phyloP scores from a whole-genome alignment of 1,140 invertebrate genomes.

The Saccostrea cuccullata region DNA sequence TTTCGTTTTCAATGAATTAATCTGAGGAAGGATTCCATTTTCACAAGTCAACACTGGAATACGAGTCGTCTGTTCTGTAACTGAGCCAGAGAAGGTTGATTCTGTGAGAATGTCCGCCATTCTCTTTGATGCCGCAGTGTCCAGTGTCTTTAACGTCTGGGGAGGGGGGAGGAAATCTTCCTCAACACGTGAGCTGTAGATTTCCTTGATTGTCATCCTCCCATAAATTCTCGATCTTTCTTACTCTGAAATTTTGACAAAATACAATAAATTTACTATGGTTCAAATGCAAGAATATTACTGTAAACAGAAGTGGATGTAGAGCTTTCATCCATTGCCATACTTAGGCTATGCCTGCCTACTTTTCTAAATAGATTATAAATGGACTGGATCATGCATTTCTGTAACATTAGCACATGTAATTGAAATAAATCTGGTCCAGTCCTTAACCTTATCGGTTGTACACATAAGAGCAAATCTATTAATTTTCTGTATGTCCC shows the following conservation, averaged over 20 bases:
- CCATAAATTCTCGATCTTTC: background rate
- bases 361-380: too few species aligned
- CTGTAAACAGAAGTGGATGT: background rate
- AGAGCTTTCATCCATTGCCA: background rate
- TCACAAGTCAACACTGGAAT: background rate
- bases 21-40: background rate
- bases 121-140: background rate
- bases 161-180: background rate
- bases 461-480: background rate
- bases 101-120: constrained; percentile 5
- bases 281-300: background rate
- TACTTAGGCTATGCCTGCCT: too few species aligned
- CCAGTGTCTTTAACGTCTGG: background rate
- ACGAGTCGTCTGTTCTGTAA: background rate
- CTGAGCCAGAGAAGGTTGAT: background rate
- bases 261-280: background rate
- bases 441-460: constrained; percentile 1
- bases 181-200: constrained; percentile 1
- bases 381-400: too few species aligned
- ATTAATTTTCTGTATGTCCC: constrained; percentile 5
- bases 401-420: too few species aligned
- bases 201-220: constrained; percentile 23
- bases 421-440: constrained; percentile 20
- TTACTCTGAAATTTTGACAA: background rate
- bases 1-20: constrained; percentile 10